These are phyloP conservation scores for Gila robusta DNA, from an alignment of 2,797 vertebrate species.

Conservation along the genomic window DNA sequence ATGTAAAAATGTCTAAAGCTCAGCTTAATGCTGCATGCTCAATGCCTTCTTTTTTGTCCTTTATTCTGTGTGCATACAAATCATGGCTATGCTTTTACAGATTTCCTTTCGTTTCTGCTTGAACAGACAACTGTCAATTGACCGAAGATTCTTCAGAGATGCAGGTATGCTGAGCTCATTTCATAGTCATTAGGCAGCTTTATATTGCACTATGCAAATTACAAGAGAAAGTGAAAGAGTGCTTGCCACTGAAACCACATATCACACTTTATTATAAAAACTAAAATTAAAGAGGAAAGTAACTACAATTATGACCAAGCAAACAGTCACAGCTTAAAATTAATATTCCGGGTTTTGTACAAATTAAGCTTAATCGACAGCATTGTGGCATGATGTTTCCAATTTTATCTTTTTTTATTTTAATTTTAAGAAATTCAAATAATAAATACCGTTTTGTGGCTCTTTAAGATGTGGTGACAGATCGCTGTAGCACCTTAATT, in stretches of 20 bases:
- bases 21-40: background rate
- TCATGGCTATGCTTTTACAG: constrained; percentile 2
- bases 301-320: background rate
- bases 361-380: background rate
- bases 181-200: constrained; percentile 58
- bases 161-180: constrained; percentile 52
- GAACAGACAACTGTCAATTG: constrained; percentile 26
- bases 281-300: background rate
- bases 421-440: no score
- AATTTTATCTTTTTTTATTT: no score
- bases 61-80: background rate
- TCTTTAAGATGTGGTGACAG: no score
- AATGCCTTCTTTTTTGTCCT: background rate
- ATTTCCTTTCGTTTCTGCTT: constrained; percentile 20
- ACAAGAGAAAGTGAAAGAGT: constrained; percentile 1
- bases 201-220: constrained; percentile 46
- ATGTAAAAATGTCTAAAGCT: background rate
- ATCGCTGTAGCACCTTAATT: no score
- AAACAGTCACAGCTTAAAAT: background rate
- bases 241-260: constrained; percentile 42
- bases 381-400: background rate
- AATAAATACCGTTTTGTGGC: no score
- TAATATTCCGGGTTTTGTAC: background rate
- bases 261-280: constrained; percentile 25
- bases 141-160: constrained; percentile 23